Evolutionary conservation across 2,113 vertebrate genomes (phyloP).

Genomic region (Nothocercus nigrocapillus): DNA sequence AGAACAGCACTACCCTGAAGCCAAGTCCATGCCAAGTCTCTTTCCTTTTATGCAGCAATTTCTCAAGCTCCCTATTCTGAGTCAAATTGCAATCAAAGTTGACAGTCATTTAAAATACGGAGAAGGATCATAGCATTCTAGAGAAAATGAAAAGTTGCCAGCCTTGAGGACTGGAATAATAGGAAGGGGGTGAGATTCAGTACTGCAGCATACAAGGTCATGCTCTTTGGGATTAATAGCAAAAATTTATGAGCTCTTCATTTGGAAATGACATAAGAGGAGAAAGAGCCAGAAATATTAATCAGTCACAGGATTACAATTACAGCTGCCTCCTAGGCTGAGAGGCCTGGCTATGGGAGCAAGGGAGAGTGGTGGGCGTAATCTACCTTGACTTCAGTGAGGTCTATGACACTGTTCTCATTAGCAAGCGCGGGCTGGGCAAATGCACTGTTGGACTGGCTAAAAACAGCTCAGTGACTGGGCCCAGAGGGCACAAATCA

Average conservation of each 20-base stretch:
- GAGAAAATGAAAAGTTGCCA: conserved; percentile 34
- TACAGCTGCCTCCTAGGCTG: conserved; percentile 38
- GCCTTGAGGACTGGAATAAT: conserved; percentile 28
- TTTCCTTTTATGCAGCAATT: conserved; percentile 60
- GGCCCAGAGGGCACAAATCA: not conserved
- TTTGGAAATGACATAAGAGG: conserved; percentile 36
- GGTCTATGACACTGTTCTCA: not conserved
- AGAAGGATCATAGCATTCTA: conserved; percentile 16
- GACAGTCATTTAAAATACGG: conserved; percentile 44
- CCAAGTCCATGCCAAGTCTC: conserved; percentile 42
- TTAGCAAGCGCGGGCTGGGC: not conserved
- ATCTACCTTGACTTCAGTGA: not conserved
- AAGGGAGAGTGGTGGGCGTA: not conserved
- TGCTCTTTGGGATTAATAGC: conserved; percentile 49
- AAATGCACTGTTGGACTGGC: not conserved
- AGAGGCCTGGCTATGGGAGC: conserved; percentile 1
- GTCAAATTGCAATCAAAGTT: conserved; percentile 56
- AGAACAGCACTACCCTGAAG: conserved; percentile 45
- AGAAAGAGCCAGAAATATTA: conserved; percentile 52
- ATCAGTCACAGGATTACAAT: conserved; percentile 53
- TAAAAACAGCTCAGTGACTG: not conserved
- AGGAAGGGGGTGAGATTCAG: conserved; percentile 23
- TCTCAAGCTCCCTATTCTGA: conserved; percentile 34
- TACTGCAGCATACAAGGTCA: conserved; percentile 27
- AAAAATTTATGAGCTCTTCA: conserved; percentile 41